These are phyloP conservation scores for Mastomys natalensis DNA, from an alignment of 2,113 vertebrate species.

Conservation along the genomic window DNA sequence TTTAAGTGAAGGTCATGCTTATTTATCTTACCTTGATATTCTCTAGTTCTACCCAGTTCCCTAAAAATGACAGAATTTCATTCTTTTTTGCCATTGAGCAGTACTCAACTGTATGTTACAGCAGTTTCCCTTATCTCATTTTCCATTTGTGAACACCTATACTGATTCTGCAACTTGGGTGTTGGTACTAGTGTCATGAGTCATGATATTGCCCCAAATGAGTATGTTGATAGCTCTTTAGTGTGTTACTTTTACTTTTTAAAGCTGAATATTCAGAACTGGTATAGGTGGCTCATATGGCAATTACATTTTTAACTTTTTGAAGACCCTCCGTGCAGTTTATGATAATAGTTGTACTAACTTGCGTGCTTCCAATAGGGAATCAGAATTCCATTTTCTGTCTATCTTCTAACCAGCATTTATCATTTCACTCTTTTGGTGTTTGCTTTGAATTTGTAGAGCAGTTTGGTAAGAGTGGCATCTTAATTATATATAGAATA, in stretches of 20 bases:
- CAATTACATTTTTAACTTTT: neutral
- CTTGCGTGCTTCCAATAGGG: neutral
- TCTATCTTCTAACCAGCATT: neutral
- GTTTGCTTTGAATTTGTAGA: neutral
- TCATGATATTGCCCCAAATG: too few species aligned
- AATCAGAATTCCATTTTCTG: neutral
- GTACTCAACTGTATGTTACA: neutral
- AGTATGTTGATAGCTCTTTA: neutral
- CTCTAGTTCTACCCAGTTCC: neutral
- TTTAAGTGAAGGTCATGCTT: neutral
- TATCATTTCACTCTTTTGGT: too few species aligned
- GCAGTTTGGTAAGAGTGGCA: neutral
- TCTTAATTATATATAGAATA: slow-evolving; percentile 19
- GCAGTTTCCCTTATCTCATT: neutral
- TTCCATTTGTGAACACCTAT: neutral
- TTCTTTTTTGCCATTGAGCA: neutral
- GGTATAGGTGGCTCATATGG: neutral
- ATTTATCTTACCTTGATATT: neutral
- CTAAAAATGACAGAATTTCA: neutral
- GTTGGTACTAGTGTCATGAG: neutral
- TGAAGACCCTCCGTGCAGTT: neutral
- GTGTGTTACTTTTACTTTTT: neutral
- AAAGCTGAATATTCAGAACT: neutral
- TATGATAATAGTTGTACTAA: neutral
- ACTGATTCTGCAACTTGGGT: neutral